Conservation (phyloP, 2,113 vertebrate genomes). For the Aramus guarauna region DNA sequence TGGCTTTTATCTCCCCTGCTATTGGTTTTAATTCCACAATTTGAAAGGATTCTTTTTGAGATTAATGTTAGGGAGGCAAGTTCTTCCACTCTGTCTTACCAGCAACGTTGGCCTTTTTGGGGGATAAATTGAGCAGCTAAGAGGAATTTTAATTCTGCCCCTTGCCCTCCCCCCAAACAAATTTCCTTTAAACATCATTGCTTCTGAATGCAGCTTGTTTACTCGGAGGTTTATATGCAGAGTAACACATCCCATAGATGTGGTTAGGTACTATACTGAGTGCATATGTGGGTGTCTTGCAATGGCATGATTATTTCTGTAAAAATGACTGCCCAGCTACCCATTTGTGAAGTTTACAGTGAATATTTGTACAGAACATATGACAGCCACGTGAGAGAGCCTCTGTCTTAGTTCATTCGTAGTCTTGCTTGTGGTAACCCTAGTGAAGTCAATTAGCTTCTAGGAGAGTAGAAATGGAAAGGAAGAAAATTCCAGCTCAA, state of each 20-base stretch:
- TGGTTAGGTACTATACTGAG: too few relatives aligned
- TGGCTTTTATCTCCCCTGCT: background rate
- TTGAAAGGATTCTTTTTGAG: constrained; percentile 2
- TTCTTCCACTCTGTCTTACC: background rate
- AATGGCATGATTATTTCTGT: background rate
- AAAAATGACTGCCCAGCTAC: background rate
- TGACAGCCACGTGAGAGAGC: background rate
- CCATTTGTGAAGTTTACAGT: background rate
- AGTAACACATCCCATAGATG: background rate
- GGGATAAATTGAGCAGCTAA: background rate
- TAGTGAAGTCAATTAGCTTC: background rate
- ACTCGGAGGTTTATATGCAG: background rate
- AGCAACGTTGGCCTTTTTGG: background rate
- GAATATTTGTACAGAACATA: background rate
- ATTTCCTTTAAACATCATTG: background rate
- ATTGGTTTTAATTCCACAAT: background rate
- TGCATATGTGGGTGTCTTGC: background rate
- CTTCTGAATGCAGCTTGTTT: background rate
- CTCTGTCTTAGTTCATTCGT: background rate
- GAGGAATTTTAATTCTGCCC: background rate
- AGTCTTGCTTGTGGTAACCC: background rate
- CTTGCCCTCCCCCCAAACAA: background rate
- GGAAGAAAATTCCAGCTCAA: background rate
- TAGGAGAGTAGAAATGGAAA: background rate
- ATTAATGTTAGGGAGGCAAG: background rate